These are phyloP conservation scores for Habrosyne pyritoides DNA, from an alignment of 2,888 invertebrate species.

Conservation along the genomic window DNA sequence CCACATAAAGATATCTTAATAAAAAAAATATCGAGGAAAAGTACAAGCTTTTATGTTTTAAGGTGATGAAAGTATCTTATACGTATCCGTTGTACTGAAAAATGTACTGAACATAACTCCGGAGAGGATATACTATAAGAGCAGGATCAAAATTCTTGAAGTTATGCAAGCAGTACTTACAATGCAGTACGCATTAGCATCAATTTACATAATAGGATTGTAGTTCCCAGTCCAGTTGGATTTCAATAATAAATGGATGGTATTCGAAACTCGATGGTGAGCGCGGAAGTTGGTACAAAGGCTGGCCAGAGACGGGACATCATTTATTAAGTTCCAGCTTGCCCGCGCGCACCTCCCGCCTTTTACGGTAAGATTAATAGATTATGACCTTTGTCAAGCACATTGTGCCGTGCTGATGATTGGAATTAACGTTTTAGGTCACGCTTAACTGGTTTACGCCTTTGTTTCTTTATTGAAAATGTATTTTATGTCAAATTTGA, in stretches of 20 bases:
- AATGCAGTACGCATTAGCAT: conserved; percentile 59
- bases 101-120: neutral
- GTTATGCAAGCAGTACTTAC: conserved; percentile 17
- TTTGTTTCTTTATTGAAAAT: neutral
- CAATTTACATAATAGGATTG: conserved; percentile 72
- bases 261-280: conserved; percentile 36
- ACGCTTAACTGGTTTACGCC: conserved; percentile 2
- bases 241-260: conserved; percentile 67
- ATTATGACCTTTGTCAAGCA: conserved; percentile 47
- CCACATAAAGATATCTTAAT: neutral
- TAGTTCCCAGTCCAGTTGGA: conserved; percentile 59
- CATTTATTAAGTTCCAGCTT: conserved; percentile 56
- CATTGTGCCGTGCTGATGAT: conserved; percentile 32
- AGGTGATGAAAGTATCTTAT: neutral
- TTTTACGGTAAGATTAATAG: conserved; percentile 60
- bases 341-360: conserved; percentile 34
- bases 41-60: neutral
- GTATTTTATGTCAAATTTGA: neutral
- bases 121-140: neutral
- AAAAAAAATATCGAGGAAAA: neutral
- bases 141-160: neutral
- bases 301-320: conserved; percentile 37
- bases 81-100: neutral
- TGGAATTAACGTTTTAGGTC: conserved; percentile 32
- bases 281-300: conserved; percentile 13